Evolutionary conservation across 1,140 invertebrate genomes (phyloP).

Genomic region (Mylabris phalerata): DNA sequence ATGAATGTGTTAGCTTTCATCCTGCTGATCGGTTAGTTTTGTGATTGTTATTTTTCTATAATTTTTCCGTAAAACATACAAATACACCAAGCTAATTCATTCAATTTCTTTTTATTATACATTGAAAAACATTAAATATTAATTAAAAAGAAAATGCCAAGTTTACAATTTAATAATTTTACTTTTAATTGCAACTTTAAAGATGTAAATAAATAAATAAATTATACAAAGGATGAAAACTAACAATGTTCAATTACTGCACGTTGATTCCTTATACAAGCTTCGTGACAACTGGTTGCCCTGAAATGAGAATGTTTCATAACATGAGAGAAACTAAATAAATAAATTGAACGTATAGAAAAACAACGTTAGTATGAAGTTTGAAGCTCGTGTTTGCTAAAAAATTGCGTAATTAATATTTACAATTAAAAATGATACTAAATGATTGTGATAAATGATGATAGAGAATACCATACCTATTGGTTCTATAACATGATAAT

Average conservation of each 20-base stretch:
- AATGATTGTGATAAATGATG: background rate
- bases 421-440: background rate
- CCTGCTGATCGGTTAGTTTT: background rate
- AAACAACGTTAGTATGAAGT: slow-evolving; percentile 9
- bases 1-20: slow-evolving; percentile 20
- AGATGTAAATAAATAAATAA: too few relatives aligned
- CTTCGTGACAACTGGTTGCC: slow-evolving; percentile 23
- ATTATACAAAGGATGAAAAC: slow-evolving; percentile 21
- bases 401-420: background rate
- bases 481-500: background rate
- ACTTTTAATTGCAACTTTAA: too few relatives aligned
- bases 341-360: background rate
- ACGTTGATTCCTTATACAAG: slow-evolving; percentile 17
- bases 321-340: background rate
- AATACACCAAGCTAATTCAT: background rate
- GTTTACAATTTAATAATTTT: too few relatives aligned
- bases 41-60: background rate
- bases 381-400: slow-evolving; percentile 11
- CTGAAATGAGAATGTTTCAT: slow-evolving; percentile 17
- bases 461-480: background rate
- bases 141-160: slow-evolving; percentile 11
- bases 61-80: slow-evolving; percentile 10
- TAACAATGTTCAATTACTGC: slow-evolving; percentile 15
- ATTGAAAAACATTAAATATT: background rate
- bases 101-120: background rate